Percentiles rank a stretch among this genome's conserved stretches.
Conservation (phyloP, 2,888 invertebrate species). For the Epistrophe eligans region DNA sequence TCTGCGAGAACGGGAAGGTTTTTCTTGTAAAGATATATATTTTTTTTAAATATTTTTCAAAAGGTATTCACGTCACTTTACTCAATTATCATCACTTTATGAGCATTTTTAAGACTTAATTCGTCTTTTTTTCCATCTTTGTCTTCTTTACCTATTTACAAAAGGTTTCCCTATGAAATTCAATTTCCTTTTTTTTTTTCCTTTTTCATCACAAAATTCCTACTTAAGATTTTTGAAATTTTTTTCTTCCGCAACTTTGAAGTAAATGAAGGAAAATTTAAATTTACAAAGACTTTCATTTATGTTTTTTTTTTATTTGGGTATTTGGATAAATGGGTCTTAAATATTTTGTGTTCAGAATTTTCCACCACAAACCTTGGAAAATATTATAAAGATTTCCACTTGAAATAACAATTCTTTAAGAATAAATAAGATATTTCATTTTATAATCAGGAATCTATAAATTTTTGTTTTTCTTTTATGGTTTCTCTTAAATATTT, state of each 20-base stretch:
- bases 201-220: not conserved
- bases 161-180: slow-evolving; percentile 1
- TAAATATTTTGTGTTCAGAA: not conserved
- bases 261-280: not conserved
- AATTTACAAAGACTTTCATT: not conserved
- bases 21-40: not conserved
- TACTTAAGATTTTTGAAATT: not conserved
- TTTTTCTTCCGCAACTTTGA: not conserved
- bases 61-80: not conserved
- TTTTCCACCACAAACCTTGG: not conserved
- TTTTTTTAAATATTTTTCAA: not conserved
- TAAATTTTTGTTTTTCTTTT: not conserved
- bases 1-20: not conserved
- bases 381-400: not conserved
- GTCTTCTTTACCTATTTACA: not conserved
- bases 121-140: not conserved
- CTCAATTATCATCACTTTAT: slow-evolving; percentile 1
- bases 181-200: not conserved
- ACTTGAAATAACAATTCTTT: not conserved
- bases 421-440: not conserved
- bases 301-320: not conserved
- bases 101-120: slow-evolving; percentile 3
- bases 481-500: not conserved
- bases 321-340: not conserved
- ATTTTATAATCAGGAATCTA: not conserved